Evolutionary conservation across 2,797 vertebrate genomes (phyloP), one percentile per base, ranked within the genome.

Genomic region (Macropus fuliginosus): DNA sequence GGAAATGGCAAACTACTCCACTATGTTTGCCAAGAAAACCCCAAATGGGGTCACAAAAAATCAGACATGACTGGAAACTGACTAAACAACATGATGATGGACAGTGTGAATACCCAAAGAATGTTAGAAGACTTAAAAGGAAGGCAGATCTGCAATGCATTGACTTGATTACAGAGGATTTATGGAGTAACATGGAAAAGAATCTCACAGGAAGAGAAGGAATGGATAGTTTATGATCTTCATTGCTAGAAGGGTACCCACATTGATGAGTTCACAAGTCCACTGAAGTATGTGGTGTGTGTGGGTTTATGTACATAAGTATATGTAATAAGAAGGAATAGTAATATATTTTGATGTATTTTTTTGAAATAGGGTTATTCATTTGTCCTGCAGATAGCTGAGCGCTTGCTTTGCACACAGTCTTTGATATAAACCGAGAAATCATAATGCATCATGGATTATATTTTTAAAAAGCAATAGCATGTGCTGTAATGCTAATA

Each of bases 341-440:
- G 54, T 93, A 56, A 95, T 92, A 56, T 50, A 66, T 28, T 18
- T 62, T 31, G 29, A n/a, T 46, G 6, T 16, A 14, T 87, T 93
- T 31, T 62, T 66, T 95, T 46, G 94, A 14, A 81, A 56, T 24
- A 27, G 92, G 81, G 40, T 95, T 96, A 91, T 28, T 62, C 59
- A 62, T 66, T 66, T 66, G 62, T 66, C 34, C 62, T 66, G 18
- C 1, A n/a, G 62, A n/a, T 18, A 66, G 34, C 14, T 56, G 40
- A 96, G n/a, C 81, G 5, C 21, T 40, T 93, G 89, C 31, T 46
- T 93, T 94, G 91, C 94, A 21, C 1, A 62, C 55, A 40, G 0
- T 55, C 55, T 95, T 92, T 81, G 34, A n/a, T 66, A 66, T 66
- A 66, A 66, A n/a, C 34, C 18, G 5, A 66, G 34, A 66, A n/a